Conservation (phyloP, 2,113 vertebrate species). For the Neolamprologus brichardi region DNA sequence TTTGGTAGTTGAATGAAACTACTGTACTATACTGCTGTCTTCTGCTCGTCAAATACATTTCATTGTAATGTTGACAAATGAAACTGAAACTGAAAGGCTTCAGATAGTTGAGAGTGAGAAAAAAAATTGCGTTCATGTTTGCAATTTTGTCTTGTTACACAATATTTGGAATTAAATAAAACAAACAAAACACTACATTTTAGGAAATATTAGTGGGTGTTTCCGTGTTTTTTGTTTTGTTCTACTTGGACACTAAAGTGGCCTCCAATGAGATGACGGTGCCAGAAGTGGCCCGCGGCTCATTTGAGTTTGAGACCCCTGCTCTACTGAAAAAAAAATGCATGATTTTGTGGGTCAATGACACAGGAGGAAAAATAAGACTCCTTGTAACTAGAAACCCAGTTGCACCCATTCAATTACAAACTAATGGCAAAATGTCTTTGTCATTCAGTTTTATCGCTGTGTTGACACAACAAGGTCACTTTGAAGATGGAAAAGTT, state of each 20-base stretch:
- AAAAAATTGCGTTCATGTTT: neutral
- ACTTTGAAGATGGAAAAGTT: neutral
- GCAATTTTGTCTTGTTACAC: neutral
- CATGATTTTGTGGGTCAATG: neutral
- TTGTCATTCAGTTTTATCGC: neutral
- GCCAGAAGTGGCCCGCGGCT: neutral
- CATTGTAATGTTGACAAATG: fast-evolving
- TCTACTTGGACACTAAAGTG: neutral
- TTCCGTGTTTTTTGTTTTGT: fast-evolving
- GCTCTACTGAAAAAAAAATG: neutral
- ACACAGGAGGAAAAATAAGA: neutral
- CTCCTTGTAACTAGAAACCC: neutral
- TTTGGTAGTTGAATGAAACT: neutral
- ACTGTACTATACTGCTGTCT: fast-evolving
- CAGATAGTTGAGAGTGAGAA: no score
- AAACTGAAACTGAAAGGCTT: neutral
- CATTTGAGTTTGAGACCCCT: neutral
- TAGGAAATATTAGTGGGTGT: neutral
- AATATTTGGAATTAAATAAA: neutral
- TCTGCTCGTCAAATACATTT: neutral
- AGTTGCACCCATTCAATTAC: neutral
- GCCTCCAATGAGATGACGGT: neutral
- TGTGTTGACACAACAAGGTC: neutral
- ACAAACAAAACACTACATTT: neutral
- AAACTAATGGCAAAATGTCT: neutral